phyloP scores from a whole-genome alignment of 2,888 invertebrate species.

The Sphaerophoria taeniata region DNA sequence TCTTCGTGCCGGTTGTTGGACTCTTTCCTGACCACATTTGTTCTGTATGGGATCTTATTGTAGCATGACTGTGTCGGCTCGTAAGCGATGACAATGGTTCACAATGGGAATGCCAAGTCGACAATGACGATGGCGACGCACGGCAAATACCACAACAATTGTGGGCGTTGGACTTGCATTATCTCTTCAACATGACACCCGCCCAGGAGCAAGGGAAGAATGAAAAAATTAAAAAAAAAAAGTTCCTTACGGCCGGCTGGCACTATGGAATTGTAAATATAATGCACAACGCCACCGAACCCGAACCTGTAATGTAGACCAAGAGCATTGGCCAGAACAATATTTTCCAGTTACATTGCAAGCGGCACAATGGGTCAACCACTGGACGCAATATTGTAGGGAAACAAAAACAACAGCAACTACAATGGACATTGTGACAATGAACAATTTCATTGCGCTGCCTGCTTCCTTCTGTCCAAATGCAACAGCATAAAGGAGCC shows the following conservation, averaged over 20 bases:
- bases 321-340: constrained; percentile 64
- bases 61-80: constrained; percentile 58
- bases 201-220: not conserved
- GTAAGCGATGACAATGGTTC: constrained; percentile 69
- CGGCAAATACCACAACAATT: constrained; percentile 38
- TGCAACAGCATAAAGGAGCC: not conserved
- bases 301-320: constrained; percentile 38
- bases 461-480: constrained; percentile 34
- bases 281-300: not conserved
- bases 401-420: constrained; percentile 52
- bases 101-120: constrained; percentile 69
- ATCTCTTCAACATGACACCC: not conserved
- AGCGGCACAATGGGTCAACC: constrained; percentile 74
- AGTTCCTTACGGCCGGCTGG: constrained; percentile 38
- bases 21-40: not conserved
- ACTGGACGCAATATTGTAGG: constrained; percentile 52
- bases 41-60: constrained; percentile 29
- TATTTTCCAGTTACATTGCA: constrained; percentile 73
- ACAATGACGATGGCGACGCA: constrained; percentile 62
- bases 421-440: constrained; percentile 62
- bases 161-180: constrained; percentile 50
- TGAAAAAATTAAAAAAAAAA: constrained; percentile 44
- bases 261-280: constrained; percentile 43
- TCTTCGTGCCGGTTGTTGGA: constrained; percentile 28
- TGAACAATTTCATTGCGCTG: constrained; percentile 57